Conservation (phyloP, 1,140 invertebrate species). For the Myzus persicae region DNA sequence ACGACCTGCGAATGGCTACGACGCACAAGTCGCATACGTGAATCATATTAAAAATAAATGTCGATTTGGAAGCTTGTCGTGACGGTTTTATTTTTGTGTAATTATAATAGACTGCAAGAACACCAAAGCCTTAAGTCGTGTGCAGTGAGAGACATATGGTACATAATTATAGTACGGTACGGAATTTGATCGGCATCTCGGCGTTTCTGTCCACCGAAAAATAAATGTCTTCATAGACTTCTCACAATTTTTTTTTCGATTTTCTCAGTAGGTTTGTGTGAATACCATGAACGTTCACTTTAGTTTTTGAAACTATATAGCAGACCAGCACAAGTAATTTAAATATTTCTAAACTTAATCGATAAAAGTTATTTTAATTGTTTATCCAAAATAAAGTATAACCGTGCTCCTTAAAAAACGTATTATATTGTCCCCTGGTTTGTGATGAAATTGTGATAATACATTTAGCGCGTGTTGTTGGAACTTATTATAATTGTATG, state of each 20-base stretch:
- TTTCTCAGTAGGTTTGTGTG: neutral
- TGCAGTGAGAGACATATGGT: neutral
- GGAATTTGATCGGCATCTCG: neutral
- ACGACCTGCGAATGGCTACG: neutral
- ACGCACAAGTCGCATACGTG: neutral
- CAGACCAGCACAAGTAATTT: too few relatives aligned
- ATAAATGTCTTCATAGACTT: neutral
- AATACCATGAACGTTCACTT: too few relatives aligned
- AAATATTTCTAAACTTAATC: too few relatives aligned
- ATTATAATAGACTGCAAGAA: neutral
- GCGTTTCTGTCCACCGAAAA: neutral
- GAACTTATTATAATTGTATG: constrained; percentile 6
- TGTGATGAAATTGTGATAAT: neutral
- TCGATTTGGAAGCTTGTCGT: neutral
- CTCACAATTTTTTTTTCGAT: neutral
- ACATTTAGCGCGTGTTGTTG: neutral
- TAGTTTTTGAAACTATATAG: neutral
- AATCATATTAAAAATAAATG: constrained; percentile 8
- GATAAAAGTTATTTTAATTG: too few relatives aligned
- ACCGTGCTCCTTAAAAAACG: neutral
- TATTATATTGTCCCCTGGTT: neutral
- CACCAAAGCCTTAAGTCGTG: neutral
- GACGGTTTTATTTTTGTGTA: neutral
- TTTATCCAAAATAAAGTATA: too few relatives aligned
- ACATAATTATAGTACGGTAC: neutral